Evolutionary conservation across 2,113 vertebrate species (phyloP).

Genomic region (Bubo scandiacus): DNA sequence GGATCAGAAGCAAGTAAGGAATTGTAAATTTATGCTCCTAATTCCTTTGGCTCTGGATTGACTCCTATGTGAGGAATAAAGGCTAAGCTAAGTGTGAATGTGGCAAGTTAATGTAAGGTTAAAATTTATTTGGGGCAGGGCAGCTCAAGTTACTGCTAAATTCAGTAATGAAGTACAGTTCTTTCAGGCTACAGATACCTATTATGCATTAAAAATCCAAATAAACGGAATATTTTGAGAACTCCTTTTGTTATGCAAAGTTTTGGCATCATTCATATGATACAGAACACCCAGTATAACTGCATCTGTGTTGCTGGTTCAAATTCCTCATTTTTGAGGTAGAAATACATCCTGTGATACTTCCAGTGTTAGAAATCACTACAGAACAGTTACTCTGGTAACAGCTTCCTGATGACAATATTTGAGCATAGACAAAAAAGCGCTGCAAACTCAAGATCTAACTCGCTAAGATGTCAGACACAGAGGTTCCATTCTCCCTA

Average conservation of each 20-base stretch:
- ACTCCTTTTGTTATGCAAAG: not conserved
- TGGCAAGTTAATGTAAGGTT: not conserved
- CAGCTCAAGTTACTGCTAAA: not conserved
- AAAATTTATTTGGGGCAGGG: not conserved
- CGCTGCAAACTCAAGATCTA: not conserved
- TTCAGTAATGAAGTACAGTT: not conserved
- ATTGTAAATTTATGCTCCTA: not conserved
- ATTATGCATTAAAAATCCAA: not conserved
- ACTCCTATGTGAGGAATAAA: not conserved
- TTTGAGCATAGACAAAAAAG: not conserved
- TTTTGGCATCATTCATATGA: not conserved
- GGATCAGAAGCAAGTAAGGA: not conserved
- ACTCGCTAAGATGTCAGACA: not conserved
- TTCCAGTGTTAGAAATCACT: not conserved
- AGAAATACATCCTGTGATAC: not conserved
- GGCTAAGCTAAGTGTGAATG: not conserved
- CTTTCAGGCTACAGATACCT: not conserved
- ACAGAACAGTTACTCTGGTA: not conserved
- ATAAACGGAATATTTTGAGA: not conserved
- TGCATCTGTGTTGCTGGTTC: not conserved
- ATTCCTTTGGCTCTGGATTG: not conserved
- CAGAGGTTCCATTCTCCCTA: fast-evolving
- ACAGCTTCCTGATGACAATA: not conserved
- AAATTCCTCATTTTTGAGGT: not conserved
- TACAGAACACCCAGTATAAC: not conserved